Evolutionary conservation across 2,113 vertebrate species (phyloP), one percentile per base, ranked within the genome.

Genomic region (Shinisaurus crocodilurus): DNA sequence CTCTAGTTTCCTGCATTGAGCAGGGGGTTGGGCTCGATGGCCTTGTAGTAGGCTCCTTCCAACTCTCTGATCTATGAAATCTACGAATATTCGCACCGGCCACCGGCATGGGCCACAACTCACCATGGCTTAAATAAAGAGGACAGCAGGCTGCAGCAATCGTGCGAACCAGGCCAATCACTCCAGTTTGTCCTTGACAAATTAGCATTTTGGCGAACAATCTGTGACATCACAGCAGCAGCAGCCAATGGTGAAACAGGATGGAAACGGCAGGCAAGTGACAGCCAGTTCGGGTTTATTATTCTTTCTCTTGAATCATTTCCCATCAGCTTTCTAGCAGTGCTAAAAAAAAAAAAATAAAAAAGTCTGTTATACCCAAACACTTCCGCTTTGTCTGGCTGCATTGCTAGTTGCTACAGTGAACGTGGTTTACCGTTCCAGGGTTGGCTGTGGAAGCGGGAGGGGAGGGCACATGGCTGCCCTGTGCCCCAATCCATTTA

Each of bases 371-470:
- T 69, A 27, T n/a, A 6, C 20, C 27, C 5, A 6, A 37, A 69
- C 16, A 8, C n/a, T 48, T 60, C 70, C 16, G 70, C 32, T 63
- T 32, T 40, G 1, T 90, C 84, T 1, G 69, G 18, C 91, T 37
- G 92, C 23, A 54, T 34, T 57, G 48, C 18, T 57, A 63, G 94
- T 96, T 96, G 95, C 95, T 95, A 92, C 90, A 94, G 96, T 90
- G 92, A 50, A 94, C 92, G 3, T 57, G 77, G 84, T 96, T 96
- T 94, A 93, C 93, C 92, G 1, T 94, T 70, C 65, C 86, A 54
- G 91, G 89, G 50, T 85, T 93, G 91, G 50, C 43, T n/a, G 18
- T 1, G 90, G 25, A 91, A 93, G 92, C 94, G 91, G 90, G 90
- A 89, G 92, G 92, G 92, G 5, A 37, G 74, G 92, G 88, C 92